Evolutionary conservation across 2,888 invertebrate species (phyloP).

Genomic region (Limnephilus auricula): DNA sequence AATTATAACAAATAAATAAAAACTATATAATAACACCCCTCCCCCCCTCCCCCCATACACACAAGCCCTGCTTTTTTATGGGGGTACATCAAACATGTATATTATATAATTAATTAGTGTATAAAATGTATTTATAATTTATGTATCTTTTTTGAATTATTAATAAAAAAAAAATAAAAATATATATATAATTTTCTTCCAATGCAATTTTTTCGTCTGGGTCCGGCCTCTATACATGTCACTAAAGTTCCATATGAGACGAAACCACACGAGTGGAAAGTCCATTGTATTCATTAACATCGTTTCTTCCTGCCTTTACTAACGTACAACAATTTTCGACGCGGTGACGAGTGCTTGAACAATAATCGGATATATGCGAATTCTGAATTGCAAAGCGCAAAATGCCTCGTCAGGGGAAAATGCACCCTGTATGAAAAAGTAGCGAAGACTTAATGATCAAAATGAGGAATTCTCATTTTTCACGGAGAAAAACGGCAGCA

Average conservation of each 20-base stretch:
- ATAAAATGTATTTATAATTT: no score
- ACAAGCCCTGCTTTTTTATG: no score
- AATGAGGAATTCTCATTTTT: slow-evolving; percentile 26
- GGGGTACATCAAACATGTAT: no score
- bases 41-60: no score
- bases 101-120: no score
- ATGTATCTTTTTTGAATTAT: no score
- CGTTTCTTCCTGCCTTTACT: neutral
- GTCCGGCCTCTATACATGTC: neutral
- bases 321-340: neutral
- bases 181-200: neutral
- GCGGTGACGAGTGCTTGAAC: neutral
- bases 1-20: no score
- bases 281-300: neutral
- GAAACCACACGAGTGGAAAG: neutral
- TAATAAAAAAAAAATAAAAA: neutral
- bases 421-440: neutral
- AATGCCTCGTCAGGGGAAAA: neutral
- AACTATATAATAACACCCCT: no score
- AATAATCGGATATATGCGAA: neutral
- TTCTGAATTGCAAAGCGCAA: neutral
- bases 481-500: neutral
- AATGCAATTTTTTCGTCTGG: no score
- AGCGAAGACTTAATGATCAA: slow-evolving; percentile 7
- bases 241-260: neutral